Base-by-base conservation (phyloP, 2,113 vertebrate genomes). In the Lathamus discolor region DNA sequence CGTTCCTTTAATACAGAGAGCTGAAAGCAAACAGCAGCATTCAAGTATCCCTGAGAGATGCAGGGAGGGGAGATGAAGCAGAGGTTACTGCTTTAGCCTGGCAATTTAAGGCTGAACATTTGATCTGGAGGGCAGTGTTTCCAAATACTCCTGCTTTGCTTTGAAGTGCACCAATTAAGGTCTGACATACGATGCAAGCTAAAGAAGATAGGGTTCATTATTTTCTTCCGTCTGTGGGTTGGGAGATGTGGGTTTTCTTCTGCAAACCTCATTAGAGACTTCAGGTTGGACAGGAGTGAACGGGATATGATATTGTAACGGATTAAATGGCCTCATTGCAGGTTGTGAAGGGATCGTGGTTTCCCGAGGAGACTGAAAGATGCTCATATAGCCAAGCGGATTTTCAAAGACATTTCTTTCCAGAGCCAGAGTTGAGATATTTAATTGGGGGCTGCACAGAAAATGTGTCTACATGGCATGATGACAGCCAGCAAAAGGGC, bases 181-280 rank as follows among this genome's bases (percentile, higher is more conserved):
- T 59, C 39, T 91, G 78, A 83, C 57, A 43, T 1, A 3, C 0
- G 1, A 13, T 0, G 1, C 48, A 59, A 49, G 57, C 37, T 35
- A 8, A 31, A 66, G 85, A 52, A 48, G 46, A 43, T 0, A 1
- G 12, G 39, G 31, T 41, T 83, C 76, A 10, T 92, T 88, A 78
- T 70, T 33, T 51, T 37, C 72, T 52, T 87, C 55, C 74, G 29
- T 78, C 77, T 19, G n/a, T 83, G 66, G 6, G 25, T 2, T 64
- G 67, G 67, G 43, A 91, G 41, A 62, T 46, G 49, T 23, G n/a
- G 51, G 33, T 76, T 97, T 92, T 88, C 76, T 80, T 88, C 83
- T 59, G 33, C 46, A 59, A n/a, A 43, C n/a, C 82, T 96, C 82
- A 85, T 96, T 96, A 97, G 67, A 57, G 55, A 52, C 72, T 76